phyloP scores from a whole-genome alignment of 64 coral and sea anemone genomes.

The Astreopora myriophthalma region DNA sequence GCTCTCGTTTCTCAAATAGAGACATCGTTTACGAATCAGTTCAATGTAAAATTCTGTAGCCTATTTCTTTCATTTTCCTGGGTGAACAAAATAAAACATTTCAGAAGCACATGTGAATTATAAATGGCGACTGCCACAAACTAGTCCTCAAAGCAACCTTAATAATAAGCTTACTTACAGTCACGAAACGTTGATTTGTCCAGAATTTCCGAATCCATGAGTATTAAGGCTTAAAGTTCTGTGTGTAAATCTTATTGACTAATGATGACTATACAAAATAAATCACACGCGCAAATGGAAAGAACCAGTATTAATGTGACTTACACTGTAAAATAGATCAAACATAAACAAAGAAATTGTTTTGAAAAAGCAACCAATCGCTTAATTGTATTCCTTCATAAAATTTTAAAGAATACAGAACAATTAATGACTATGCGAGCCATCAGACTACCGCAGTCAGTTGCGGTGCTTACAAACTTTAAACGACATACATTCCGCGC shows the following conservation, averaged over 20 bases:
- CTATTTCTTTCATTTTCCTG: not conserved
- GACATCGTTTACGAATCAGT: not conserved
- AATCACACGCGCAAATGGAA: not conserved
- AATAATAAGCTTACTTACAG: constrained; percentile 8
- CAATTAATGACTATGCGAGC: not conserved
- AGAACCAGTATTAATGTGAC: not conserved
- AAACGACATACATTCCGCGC: not conserved
- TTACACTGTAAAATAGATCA: constrained; percentile 9
- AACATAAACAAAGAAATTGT: constrained; percentile 25
- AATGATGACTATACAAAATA: not conserved
- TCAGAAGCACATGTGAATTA: constrained; percentile 7
- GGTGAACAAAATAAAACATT: not conserved
- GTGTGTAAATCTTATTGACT: not conserved
- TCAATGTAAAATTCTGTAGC: not conserved
- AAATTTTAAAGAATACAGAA: constrained; percentile 22
- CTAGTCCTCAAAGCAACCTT: not conserved
- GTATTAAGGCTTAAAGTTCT: not conserved
- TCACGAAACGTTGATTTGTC: not conserved
- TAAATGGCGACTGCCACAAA: not conserved
- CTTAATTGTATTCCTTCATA: constrained; percentile 4
- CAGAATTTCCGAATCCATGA: constrained; percentile 24
- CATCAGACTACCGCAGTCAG: not conserved
- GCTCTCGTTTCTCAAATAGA: too few species aligned
- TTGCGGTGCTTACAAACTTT: not conserved
- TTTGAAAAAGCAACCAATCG: constrained; percentile 36